A percentile compares a stretch with the other conserved stretches of the same genome.
Evolutionary conservation across 2,113 vertebrate genomes (phyloP).

Genomic region (Catagonus wagneri): DNA sequence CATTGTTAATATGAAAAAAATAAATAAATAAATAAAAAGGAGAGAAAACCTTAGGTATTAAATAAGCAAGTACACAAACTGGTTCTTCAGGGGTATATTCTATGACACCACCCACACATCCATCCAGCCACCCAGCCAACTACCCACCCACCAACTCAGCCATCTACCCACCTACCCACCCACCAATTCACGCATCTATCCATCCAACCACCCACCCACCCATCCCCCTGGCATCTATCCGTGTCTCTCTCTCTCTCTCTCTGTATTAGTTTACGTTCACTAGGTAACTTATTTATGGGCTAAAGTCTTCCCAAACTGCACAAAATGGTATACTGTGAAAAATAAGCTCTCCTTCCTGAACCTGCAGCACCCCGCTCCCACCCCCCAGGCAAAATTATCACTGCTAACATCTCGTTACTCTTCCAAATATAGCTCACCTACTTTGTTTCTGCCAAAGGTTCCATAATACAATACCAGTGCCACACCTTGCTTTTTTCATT

Average conservation of each 20-base stretch:
- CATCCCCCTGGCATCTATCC: neutral
- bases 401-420: neutral
- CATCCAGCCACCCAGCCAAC: neutral
- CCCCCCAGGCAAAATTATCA: neutral
- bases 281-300: neutral
- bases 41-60: neutral
- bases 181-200: too few species aligned
- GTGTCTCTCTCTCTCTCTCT: neutral
- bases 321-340: neutral
- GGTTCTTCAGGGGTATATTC: neutral
- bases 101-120: neutral
- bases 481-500: neutral
- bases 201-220: too few species aligned
- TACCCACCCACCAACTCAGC: accelerated
- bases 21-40: too few species aligned
- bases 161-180: neutral
- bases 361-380: neutral
- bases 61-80: neutral
- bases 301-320: neutral
- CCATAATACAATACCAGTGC: neutral
- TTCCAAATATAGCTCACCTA: neutral
- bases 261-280: neutral
- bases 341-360: neutral
- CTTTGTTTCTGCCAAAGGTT: neutral
- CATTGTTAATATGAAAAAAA: too few species aligned